Conservation (phyloP, 2,113 vertebrate species). For the Gymnarchus niloticus region DNA sequence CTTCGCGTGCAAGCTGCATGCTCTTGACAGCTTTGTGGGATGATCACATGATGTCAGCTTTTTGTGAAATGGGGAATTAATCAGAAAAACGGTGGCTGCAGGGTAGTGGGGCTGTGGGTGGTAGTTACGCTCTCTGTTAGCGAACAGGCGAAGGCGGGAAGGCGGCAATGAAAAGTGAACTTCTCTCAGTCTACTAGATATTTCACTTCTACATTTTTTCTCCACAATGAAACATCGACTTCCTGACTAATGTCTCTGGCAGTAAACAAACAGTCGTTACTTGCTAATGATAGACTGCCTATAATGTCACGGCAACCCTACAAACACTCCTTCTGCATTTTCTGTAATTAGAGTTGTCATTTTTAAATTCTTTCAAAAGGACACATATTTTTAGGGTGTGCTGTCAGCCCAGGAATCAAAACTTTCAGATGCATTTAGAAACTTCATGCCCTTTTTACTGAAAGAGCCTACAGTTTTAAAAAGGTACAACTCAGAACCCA, state of each 20-base stretch:
- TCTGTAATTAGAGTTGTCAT: neutral
- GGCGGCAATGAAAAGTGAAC: no score
- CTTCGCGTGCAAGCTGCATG: neutral
- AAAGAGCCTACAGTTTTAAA: no score
- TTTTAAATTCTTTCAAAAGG: neutral
- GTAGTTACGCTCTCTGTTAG: neutral
- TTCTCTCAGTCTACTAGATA: neutral
- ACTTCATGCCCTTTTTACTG: neutral
- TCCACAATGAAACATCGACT: neutral
- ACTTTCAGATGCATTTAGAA: neutral
- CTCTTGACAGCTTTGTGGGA: neutral
- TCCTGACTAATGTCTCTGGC: neutral
- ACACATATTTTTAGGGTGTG: neutral
- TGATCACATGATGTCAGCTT: neutral
- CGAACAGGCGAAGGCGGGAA: neutral
- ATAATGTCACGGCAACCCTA: neutral
- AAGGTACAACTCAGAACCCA: no score
- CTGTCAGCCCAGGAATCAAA: neutral
- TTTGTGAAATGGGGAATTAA: neutral
- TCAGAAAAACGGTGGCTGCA: neutral
- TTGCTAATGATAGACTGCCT: neutral
- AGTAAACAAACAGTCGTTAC: neutral
- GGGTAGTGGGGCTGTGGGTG: neutral
- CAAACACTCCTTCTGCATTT: neutral
- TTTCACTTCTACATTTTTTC: constrained; percentile 1